These are phyloP conservation scores for Cepphus grylle DNA, from an alignment of 2,113 vertebrate genomes.

Conservation along the genomic window DNA sequence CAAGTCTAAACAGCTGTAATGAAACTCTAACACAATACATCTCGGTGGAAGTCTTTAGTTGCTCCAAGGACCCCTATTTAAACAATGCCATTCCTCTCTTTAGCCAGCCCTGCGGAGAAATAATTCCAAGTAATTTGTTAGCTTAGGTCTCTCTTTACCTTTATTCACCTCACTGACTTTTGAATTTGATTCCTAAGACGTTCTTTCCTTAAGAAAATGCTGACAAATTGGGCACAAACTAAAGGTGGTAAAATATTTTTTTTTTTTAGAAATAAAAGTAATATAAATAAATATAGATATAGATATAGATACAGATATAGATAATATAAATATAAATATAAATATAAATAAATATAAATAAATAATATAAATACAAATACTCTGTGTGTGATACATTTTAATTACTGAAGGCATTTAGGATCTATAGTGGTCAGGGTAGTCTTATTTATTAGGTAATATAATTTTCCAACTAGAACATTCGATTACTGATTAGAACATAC, in stretches of 20 bases:
- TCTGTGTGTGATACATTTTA: neutral
- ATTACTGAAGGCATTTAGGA: neutral
- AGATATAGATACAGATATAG: neutral
- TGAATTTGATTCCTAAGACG: neutral
- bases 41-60: neutral
- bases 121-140: neutral
- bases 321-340: neutral
- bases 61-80: neutral
- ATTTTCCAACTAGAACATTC: neutral
- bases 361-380: neutral
- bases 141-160: neutral
- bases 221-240: neutral
- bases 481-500: neutral
- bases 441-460: neutral
- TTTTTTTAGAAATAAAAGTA: neutral
- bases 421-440: neutral
- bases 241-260: neutral
- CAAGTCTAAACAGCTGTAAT: neutral
- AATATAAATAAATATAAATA: neutral
- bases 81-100: neutral
- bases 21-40: neutral
- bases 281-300: neutral
- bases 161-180: neutral
- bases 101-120: neutral
- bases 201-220: neutral